These are phyloP conservation scores for Caenorhabditis sp. DNA, from an alignment of 2,888 invertebrate genomes.

Conservation along the genomic window DNA sequence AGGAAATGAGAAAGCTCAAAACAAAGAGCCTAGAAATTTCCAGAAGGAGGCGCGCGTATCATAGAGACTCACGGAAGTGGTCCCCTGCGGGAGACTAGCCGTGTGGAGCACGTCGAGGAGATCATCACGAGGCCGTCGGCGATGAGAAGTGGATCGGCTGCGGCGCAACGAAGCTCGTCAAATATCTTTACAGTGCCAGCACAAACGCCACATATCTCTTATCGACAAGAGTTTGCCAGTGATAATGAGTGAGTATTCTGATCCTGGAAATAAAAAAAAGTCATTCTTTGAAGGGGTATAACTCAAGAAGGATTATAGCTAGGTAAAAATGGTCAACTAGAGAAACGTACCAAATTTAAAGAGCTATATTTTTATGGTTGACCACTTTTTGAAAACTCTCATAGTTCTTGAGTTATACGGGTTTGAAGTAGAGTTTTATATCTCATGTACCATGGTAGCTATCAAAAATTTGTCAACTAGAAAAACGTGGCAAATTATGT, in stretches of 20 bases:
- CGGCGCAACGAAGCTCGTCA: conserved; percentile 27
- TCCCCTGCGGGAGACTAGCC: conserved; percentile 65
- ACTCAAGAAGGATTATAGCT: background rate
- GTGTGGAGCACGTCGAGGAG: conserved; percentile 69
- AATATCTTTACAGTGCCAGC: conserved; percentile 70
- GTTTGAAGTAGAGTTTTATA: too few species aligned
- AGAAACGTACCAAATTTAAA: too few species aligned
- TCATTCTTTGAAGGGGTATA: too few species aligned
- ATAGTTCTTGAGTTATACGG: too few species aligned
- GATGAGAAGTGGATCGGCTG: conserved; percentile 31
- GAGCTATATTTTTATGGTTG: too few species aligned
- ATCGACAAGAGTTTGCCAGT: conserved; percentile 61
- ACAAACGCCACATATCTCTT: conserved; percentile 47
- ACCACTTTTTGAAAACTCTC: too few species aligned
- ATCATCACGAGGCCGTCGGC: conserved; percentile 58
- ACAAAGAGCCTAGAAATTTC: background rate
- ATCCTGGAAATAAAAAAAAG: background rate
- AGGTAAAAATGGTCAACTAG: background rate
- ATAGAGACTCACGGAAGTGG: conserved; percentile 81
- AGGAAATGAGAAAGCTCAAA: too few species aligned
- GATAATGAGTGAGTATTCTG: conserved; percentile 66
- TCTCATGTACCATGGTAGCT: too few species aligned
- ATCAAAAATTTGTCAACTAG: too few species aligned
- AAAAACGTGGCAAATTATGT: too few species aligned
- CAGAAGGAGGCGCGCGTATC: conserved; percentile 80